These are phyloP conservation scores for Spinus olivaceus DNA, from an alignment of 2,797 vertebrate species.

Conservation along the genomic window DNA sequence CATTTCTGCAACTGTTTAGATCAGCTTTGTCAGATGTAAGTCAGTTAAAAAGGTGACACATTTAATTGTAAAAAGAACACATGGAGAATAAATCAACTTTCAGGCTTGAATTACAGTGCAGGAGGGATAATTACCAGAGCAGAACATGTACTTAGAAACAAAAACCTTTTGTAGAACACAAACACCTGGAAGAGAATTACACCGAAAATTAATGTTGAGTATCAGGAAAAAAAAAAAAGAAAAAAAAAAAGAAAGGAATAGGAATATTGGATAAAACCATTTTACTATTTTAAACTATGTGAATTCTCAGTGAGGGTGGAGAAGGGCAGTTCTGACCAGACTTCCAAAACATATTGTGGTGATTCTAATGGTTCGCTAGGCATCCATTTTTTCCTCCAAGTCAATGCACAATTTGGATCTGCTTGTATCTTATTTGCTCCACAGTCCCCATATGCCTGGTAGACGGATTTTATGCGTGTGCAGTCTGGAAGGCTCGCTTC, in stretches of 20 bases:
- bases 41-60: slow-evolving; percentile 18
- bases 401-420: not conserved
- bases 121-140: slow-evolving; percentile 38
- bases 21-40: slow-evolving; percentile 42
- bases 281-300: not conserved
- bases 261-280: not conserved
- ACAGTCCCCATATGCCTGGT: not conserved
- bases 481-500: not conserved
- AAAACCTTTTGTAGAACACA: slow-evolving; percentile 14
- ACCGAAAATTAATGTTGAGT: not conserved
- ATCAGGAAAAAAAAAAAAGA: not conserved
- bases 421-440: not conserved
- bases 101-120: slow-evolving; percentile 32
- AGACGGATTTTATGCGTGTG: not conserved
- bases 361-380: not conserved
- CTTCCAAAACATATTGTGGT: not conserved
- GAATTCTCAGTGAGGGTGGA: not conserved
- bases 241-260: not conserved
- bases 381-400: not conserved
- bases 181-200: slow-evolving; percentile 27
- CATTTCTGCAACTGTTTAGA: slow-evolving; percentile 56
- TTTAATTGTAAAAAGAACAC: slow-evolving; percentile 37
- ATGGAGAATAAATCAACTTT: slow-evolving; percentile 41
- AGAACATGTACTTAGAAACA: slow-evolving; percentile 32
- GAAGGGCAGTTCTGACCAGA: not conserved